Base-by-base conservation (phyloP, 1,140 invertebrate species). In the Prorops nasuta region DNA sequence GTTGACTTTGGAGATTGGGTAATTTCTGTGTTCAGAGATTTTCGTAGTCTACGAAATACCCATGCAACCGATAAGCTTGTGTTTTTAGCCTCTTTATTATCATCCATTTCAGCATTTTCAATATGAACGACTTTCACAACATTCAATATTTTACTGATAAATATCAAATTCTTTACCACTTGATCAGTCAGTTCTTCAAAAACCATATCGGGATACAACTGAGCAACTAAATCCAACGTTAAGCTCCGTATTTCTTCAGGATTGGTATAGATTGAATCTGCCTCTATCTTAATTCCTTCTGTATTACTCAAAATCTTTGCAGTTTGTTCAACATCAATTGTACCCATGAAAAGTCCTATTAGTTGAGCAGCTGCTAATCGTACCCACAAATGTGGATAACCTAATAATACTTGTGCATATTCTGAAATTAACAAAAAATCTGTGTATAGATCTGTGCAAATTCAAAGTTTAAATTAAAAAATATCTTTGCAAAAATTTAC, bases 341-440 rank as follows among this genome's bases (percentile, higher is more conserved):
- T 63, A 3, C 80, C 76, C 24, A 96, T 77, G 37, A 94, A 77
- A 17, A 84, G 79, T 2, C 86, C 86, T 17, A 95, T 69, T 31
- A 93, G 79, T 66, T 92, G 88, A 2, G 84, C 80, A 10, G 90
- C 81, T 44, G 82, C 81, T 36, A 92, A 75, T 44, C 92, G 82
- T 2, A 95, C 88, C 86, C 86, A 89, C 28, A 81, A 71, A 65
- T 90, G 87, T 14, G 84, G 80, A 67, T 89, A 79, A 2, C 61
- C 71, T 7, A 85, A 62, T 15, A 88, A 69, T 10, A 73, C 69
- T 42, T 82, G 79, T 51, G 76, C 60, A 41, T 77, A 62, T 50
- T 77, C 77, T 72, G 63, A 39, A 44, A 46, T 36, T 46, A 17
- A 48, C 16, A 40, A 41, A 15, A 15, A 41, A 34, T 35, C 52